These are phyloP conservation scores for Drosophila parvula DNA, from an alignment of 1,140 invertebrate genomes.

Conservation along the genomic window DNA sequence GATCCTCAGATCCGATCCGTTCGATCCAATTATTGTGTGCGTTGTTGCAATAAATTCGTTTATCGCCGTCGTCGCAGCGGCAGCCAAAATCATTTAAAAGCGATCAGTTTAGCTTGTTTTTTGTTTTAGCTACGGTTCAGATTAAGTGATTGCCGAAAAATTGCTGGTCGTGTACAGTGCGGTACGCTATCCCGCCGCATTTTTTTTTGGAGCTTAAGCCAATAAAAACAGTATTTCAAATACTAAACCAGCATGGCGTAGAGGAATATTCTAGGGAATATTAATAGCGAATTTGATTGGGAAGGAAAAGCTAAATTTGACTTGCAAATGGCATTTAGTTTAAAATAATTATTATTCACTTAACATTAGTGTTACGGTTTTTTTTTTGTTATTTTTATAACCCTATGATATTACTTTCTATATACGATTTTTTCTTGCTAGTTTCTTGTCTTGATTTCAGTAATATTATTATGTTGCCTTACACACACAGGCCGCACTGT, in stretches of 20 bases:
- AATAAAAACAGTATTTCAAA: not conserved
- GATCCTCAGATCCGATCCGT: slow-evolving; percentile 27
- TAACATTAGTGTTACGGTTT: no score
- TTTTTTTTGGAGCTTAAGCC: not conserved
- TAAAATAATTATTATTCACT: no score
- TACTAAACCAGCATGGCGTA: not conserved
- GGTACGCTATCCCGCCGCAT: not conserved
- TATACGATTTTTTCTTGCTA: no score
- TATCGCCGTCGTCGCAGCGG: slow-evolving; percentile 70
- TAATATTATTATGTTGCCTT: not conserved
- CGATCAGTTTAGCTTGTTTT: slow-evolving; percentile 60
- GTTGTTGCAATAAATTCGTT: slow-evolving; percentile 83
- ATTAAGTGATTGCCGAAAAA: slow-evolving; percentile 57
- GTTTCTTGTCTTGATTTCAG: not conserved
- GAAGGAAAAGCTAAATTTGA: no score
- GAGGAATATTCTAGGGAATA: not conserved
- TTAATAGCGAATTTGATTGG: no score
- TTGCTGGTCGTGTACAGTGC: slow-evolving; percentile 22
- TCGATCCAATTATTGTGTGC: slow-evolving; percentile 78
- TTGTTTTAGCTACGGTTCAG: slow-evolving; percentile 21
- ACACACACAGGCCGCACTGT: slow-evolving; percentile 16
- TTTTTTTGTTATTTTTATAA: no score
- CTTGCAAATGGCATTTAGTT: no score
- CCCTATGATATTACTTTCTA: no score
- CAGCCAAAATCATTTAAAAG: slow-evolving; percentile 81